Evolutionary conservation across 2,113 vertebrate species (phyloP).

Genomic region (Numenius arquata): DNA sequence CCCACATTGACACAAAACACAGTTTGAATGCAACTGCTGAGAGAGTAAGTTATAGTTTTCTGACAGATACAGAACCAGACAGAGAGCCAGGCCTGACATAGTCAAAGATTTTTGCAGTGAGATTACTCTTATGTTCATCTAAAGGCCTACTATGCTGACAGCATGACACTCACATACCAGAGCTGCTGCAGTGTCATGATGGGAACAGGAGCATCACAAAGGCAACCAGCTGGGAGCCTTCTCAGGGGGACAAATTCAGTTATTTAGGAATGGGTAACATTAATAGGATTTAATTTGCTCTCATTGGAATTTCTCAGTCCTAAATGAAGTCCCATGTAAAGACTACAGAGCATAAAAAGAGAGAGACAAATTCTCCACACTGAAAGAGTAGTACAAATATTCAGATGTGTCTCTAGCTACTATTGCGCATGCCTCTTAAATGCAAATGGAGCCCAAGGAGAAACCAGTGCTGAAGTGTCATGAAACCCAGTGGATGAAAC

Average conservation of each 20-base stretch:
- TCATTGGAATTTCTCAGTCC: not conserved
- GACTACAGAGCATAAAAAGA: not conserved
- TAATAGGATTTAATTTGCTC: not conserved
- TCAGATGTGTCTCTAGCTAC: not conserved
- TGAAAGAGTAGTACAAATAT: not conserved
- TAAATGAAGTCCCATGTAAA: not conserved
- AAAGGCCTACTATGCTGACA: not conserved
- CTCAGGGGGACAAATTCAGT: not conserved
- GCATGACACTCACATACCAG: not conserved
- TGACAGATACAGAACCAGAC: not conserved
- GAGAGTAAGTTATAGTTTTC: slow-evolving; percentile 20
- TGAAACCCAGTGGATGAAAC: not conserved
- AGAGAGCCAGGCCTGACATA: not conserved
- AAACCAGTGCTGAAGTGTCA: not conserved
- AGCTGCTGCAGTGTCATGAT: not conserved
- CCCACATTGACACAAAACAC: slow-evolving; percentile 82
- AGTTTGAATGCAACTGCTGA: slow-evolving; percentile 76
- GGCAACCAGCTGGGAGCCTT: not conserved
- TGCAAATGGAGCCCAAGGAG: not conserved
- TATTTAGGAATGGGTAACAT: not conserved
- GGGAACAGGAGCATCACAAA: not conserved
- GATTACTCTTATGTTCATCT: slow-evolving; percentile 9
- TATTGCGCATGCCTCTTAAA: not conserved
- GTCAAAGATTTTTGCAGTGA: slow-evolving; percentile 11
- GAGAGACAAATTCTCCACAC: not conserved